These are phyloP conservation scores for Ochropacha duplaris DNA, from an alignment of 2,888 invertebrate species.

Conservation along the genomic window DNA sequence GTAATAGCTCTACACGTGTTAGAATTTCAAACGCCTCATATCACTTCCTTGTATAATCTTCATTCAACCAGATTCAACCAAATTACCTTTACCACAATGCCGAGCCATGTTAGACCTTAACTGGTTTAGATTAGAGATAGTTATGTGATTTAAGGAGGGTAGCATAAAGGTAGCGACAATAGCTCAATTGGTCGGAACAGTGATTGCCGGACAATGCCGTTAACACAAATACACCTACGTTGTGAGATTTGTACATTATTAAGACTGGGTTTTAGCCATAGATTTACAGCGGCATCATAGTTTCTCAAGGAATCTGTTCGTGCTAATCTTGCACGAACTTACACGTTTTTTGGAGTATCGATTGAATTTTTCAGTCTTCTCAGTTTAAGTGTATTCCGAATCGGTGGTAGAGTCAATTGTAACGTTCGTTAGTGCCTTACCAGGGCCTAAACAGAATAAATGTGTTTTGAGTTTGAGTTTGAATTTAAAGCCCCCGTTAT, in stretches of 20 bases:
- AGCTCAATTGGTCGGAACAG: slow-evolving; percentile 30
- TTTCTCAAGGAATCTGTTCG: too few relatives aligned
- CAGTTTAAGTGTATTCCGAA: too few relatives aligned
- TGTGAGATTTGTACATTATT: not conserved
- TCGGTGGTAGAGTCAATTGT: too few relatives aligned
- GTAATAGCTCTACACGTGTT: slow-evolving; percentile 3
- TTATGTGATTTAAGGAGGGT: slow-evolving; percentile 11
- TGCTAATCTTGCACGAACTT: too few relatives aligned
- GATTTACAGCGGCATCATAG: not conserved
- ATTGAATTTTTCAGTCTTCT: too few relatives aligned
- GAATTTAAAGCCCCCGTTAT: too few relatives aligned
- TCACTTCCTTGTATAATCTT: slow-evolving; percentile 10
- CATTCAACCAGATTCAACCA: slow-evolving; percentile 10
- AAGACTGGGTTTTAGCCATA: not conserved
- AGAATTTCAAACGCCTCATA: not conserved
- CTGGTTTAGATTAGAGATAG: not conserved
- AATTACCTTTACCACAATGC: not conserved
- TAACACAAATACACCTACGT: slow-evolving; percentile 6
- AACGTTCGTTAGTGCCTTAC: too few relatives aligned
- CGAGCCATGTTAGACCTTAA: slow-evolving; percentile 9
- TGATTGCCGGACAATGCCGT: slow-evolving; percentile 44
- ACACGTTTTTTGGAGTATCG: too few relatives aligned
- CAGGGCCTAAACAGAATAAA: too few relatives aligned
- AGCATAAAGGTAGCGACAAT: slow-evolving; percentile 34
- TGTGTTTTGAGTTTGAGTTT: too few relatives aligned